Evolutionary conservation across 2,797 vertebrate genomes (phyloP), one percentile per base, ranked within the genome.

Genomic region (Sylvia borin): DNA sequence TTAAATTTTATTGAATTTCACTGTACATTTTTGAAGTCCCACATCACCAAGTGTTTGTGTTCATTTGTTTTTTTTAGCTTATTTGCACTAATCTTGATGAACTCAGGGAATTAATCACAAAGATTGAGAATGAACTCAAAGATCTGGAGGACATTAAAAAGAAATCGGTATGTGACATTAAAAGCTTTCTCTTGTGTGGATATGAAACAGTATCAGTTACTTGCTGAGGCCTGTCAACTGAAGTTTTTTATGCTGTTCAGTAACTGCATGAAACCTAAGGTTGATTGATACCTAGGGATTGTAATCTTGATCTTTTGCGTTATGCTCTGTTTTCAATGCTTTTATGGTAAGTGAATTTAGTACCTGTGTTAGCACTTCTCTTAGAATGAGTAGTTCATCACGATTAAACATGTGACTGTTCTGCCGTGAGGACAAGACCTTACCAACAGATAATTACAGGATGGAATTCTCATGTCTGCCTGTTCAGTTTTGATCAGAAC

Each of bases 51-150:
- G 96, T 97, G 94, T 97, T 96, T 95, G 66, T 95, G 91, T 96
- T 97, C 96, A 18, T 97, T 97, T 98, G 94, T 98, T 95, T 98
- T 98, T 98, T 98, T 97, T 97, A 99, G 99, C 98, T 99, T 98
- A 99, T 99, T 95, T 99, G 99, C 98, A 99, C 98, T 96, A 99
- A 98, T 98, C 98, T 99, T 96, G 98, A 99, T 95, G 99, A 99
- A 97, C 98, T 99, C 97, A 98, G 99, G 97, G 98, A 98, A 91
- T 98, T 99, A 93, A 99, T 99, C 97, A 99, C 98, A 98, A 99
- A 98, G 98, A 99, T 98, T 80, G 99, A 99, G 95, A 99, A 98
- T 97, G 99, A 99, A 97, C 98, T 99, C 83, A 99, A 99, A 97
- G 98, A 99, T 96, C 98, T 99, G 97, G 99, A 99, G 96, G 99